These are phyloP conservation scores for Hypotaenidia philippensis DNA, from an alignment of 2,797 vertebrate genomes.

Conservation along the genomic window DNA sequence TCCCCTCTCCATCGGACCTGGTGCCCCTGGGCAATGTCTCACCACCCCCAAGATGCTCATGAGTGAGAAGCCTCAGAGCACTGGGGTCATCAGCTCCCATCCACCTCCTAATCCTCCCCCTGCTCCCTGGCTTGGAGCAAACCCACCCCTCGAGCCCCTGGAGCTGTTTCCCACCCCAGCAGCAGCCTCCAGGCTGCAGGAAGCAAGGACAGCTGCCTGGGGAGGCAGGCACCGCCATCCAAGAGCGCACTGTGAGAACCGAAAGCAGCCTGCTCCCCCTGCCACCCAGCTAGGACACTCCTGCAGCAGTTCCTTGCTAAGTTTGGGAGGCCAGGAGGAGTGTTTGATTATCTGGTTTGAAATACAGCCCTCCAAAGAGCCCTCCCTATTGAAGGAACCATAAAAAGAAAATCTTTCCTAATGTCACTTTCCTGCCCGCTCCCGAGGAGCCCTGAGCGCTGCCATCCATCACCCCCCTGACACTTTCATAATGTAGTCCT, in stretches of 20 bases:
- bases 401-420: slow-evolving; percentile 71
- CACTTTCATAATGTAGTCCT: slow-evolving; percentile 70
- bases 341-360: slow-evolving; percentile 31
- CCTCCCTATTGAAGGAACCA: slow-evolving; percentile 56
- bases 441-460: slow-evolving; percentile 16
- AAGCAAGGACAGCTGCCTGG: rapidly evolving
- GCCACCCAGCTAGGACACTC: background rate
- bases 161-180: background rate
- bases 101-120: background rate
- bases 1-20: background rate
- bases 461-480: slow-evolving; percentile 67
- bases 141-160: background rate
- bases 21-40: rapidly evolving
- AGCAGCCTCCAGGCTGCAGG: background rate
- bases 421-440: slow-evolving; percentile 45
- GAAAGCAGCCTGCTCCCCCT: rapidly evolving
- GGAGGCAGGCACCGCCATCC: rapidly evolving
- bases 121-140: background rate
- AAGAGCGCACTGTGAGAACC: background rate
- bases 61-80: background rate
- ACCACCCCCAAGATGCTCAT: rapidly evolving
- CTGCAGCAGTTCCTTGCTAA: background rate
- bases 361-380: slow-evolving; percentile 58
- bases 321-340: background rate
- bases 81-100: background rate